phyloP scores from a whole-genome alignment of 1,140 invertebrate genomes.

The Amyelois transitella region DNA sequence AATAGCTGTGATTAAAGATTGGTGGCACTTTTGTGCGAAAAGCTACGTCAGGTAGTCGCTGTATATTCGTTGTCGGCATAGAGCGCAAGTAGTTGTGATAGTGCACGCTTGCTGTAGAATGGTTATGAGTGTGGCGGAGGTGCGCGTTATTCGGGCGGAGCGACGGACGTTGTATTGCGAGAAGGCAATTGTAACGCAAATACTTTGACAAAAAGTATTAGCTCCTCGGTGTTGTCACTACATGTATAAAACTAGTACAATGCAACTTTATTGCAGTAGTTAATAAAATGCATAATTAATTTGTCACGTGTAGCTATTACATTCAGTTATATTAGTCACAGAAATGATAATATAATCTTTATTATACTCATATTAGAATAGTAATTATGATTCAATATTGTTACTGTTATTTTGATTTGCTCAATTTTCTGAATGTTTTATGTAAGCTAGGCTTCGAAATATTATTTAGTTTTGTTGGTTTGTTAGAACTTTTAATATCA shows the following conservation, averaged over 20 bases:
- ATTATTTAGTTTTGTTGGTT: constrained; percentile 46
- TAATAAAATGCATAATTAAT: constrained; percentile 33
- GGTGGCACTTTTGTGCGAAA: constrained; percentile 62
- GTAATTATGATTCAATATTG: constrained; percentile 38
- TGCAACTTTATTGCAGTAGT: constrained; percentile 41
- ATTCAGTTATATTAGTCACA: constrained; percentile 49
- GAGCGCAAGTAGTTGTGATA: constrained; percentile 28
- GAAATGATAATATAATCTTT: constrained; percentile 44
- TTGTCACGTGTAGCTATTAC: constrained; percentile 45
- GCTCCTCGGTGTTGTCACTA: constrained; percentile 52
- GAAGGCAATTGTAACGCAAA: constrained; percentile 45
- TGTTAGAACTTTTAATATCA: constrained; percentile 22
- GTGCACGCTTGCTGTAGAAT: constrained; percentile 30
- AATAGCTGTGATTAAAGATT: constrained; percentile 66
- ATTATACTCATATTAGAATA: constrained; percentile 49
- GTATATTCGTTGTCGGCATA: constrained; percentile 10
- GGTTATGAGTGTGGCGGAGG: not conserved
- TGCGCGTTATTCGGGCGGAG: not conserved
- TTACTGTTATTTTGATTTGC: constrained; percentile 73
- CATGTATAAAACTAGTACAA: constrained; percentile 58
- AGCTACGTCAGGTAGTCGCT: constrained; percentile 36
- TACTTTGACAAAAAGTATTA: constrained; percentile 43
- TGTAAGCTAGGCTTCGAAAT: constrained; percentile 49
- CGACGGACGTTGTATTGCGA: constrained; percentile 11
- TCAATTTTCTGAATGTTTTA: constrained; percentile 69